Percentiles rank a stretch among this genome's conserved stretches.
Conservation (phyloP, 2,888 invertebrate genomes). For the Heliothis peltigera region DNA sequence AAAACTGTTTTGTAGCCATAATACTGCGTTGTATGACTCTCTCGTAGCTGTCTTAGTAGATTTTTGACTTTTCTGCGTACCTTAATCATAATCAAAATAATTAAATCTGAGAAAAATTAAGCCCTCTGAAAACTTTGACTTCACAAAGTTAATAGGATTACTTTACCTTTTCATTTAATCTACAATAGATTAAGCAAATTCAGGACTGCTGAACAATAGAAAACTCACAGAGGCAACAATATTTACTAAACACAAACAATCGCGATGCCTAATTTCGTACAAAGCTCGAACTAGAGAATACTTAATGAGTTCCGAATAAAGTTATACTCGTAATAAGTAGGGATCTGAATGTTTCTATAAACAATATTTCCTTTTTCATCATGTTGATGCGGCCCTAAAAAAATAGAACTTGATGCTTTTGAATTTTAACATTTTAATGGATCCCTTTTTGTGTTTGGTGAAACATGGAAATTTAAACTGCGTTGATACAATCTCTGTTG, state of each 20-base stretch:
- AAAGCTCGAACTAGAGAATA: conserved; percentile 44
- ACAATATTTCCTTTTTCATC: conserved; percentile 50
- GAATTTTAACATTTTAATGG: conserved; percentile 29
- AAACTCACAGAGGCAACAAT: conserved; percentile 42
- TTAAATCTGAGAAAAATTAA: neutral
- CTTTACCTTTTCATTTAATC: conserved; percentile 30
- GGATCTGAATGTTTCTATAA: conserved; percentile 42
- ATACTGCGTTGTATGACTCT: neutral
- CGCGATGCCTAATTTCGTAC: conserved; percentile 28
- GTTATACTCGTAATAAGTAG: too few species aligned
- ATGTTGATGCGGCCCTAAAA: conserved; percentile 33
- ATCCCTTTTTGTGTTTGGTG: conserved; percentile 17
- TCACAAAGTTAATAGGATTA: neutral
- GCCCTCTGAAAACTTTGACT: neutral
- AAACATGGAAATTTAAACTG: neutral
- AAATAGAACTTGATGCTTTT: conserved; percentile 29
- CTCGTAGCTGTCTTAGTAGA: too few species aligned
- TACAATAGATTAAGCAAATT: conserved; percentile 40
- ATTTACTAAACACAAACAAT: conserved; percentile 49
- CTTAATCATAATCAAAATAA: neutral
- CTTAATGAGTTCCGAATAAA: conserved; percentile 49
- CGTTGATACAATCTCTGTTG: neutral
- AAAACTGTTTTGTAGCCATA: neutral
- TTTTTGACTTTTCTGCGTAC: neutral
- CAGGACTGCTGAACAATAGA: conserved; percentile 31